Evolutionary conservation across 2,888 invertebrate genomes (phyloP).

Genomic region (Tiphia femorata): DNA sequence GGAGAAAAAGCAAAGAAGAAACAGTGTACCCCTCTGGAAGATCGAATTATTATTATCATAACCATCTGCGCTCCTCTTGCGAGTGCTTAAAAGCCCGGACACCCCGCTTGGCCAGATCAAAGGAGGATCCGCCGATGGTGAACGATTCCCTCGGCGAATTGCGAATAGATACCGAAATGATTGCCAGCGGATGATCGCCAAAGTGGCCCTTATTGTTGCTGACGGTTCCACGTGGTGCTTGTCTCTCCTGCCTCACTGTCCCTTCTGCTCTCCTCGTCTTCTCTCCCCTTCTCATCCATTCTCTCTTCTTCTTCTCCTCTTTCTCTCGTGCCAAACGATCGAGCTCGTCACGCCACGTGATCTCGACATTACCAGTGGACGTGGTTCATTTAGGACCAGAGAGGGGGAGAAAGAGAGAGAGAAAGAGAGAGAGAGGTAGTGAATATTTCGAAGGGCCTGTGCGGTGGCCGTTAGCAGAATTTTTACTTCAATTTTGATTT

Average conservation of each 20-base stretch:
- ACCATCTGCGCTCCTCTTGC: constrained; percentile 40
- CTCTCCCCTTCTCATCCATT: too few species aligned
- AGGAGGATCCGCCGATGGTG: constrained; percentile 37
- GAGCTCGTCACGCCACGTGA: constrained; percentile 24
- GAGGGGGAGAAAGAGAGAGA: background rate
- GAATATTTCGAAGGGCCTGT: too few species aligned
- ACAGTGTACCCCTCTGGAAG: background rate
- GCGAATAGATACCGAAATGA: constrained; percentile 35
- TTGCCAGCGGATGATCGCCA: constrained; percentile 21
- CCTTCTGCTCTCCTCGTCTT: too few species aligned
- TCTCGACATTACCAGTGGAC: constrained; percentile 20
- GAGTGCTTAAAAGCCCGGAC: constrained; percentile 37
- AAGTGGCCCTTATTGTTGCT: constrained; percentile 18
- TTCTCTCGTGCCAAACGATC: constrained; percentile 18
- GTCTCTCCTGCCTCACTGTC: too few species aligned
- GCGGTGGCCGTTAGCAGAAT: too few species aligned
- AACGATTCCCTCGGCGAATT: constrained; percentile 37
- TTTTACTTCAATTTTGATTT: too few species aligned
- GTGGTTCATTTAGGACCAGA: background rate
- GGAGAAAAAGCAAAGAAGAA: too few species aligned
- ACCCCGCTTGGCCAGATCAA: constrained; percentile 39
- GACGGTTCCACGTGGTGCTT: too few species aligned
- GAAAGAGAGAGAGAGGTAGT: background rate
- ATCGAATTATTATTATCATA: constrained; percentile 48
- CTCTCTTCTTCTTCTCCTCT: too few species aligned